Conservation (phyloP, 2,888 invertebrate genomes). For the Trimorus sp. region DNA sequence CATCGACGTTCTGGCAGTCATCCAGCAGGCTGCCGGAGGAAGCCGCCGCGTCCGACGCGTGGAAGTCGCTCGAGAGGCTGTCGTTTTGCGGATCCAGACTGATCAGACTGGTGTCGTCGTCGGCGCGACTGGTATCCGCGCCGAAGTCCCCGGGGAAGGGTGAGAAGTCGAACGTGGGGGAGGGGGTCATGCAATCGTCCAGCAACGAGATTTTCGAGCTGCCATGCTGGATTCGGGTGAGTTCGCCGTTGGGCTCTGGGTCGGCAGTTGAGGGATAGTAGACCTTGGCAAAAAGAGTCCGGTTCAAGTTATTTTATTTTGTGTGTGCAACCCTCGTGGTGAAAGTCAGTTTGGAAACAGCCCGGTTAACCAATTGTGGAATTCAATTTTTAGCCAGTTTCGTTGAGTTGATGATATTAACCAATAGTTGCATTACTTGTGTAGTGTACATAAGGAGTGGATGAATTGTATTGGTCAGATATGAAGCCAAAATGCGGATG, state of each 20-base stretch:
- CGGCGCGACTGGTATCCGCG: constrained; percentile 76
- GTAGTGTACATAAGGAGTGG: too few species aligned
- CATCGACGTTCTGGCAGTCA: constrained; percentile 71
- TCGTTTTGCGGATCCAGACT: constrained; percentile 78
- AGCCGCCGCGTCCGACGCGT: constrained; percentile 70
- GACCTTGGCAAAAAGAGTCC: constrained; percentile 68
- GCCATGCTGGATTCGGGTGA: constrained; percentile 62
- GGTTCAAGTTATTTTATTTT: not conserved
- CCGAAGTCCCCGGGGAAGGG: constrained; percentile 77
- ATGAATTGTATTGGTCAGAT: too few species aligned
- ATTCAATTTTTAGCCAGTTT: too few species aligned
- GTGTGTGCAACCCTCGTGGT: too few species aligned
- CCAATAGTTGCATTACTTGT: too few species aligned
- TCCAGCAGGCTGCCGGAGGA: constrained; percentile 72
- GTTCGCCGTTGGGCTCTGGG: constrained; percentile 65
- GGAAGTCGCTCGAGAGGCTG: constrained; percentile 71
- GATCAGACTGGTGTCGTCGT: constrained; percentile 79
- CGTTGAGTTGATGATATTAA: too few species aligned
- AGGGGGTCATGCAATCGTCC: constrained; percentile 78
- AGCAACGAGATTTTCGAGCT: constrained; percentile 71
- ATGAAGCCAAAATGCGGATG: too few species aligned
- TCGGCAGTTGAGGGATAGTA: constrained; percentile 71
- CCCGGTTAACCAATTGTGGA: too few species aligned
- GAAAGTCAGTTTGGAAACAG: too few species aligned
- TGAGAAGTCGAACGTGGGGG: constrained; percentile 79